Conservation (phyloP, 2,797 vertebrate species). For the Rhodeus uyekii region DNA sequence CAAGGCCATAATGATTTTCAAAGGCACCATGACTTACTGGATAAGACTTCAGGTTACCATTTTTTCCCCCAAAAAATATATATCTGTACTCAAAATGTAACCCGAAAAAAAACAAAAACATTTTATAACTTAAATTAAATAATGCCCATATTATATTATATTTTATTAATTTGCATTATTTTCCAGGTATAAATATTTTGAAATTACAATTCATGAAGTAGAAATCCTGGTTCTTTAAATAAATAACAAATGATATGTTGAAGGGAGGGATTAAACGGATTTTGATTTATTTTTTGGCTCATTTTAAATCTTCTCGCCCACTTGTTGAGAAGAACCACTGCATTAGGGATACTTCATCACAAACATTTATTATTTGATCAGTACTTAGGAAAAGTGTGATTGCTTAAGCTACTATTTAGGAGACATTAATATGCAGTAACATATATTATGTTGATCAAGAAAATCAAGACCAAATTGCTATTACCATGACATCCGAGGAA, state of each 20-base stretch:
- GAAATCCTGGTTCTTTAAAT: background rate
- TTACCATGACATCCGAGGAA: background rate
- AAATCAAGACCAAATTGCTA: background rate
- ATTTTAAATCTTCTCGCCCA: too few species aligned
- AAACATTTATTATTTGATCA: background rate
- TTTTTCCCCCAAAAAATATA: background rate
- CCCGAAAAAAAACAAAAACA: background rate
- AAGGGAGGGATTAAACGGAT: too few species aligned
- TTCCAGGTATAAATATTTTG: background rate
- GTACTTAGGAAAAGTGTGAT: background rate
- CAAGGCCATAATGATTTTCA: background rate
- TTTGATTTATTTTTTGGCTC: too few species aligned
- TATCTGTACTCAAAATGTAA: background rate
- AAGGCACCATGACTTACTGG: background rate
- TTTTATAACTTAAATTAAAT: background rate
- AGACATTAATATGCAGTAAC: background rate
- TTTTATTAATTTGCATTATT: background rate
- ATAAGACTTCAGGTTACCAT: background rate
- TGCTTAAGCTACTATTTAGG: background rate
- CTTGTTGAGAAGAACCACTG: too few species aligned
- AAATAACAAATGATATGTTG: too few species aligned
- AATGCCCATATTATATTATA: background rate
- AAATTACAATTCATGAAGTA: too few species aligned
- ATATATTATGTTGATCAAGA: background rate
- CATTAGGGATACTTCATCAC: background rate